Percentiles rank a stretch among this genome's conserved stretches.
Conservation (phyloP, 2,888 invertebrate genomes). For the Scaptomyza reducta region DNA sequence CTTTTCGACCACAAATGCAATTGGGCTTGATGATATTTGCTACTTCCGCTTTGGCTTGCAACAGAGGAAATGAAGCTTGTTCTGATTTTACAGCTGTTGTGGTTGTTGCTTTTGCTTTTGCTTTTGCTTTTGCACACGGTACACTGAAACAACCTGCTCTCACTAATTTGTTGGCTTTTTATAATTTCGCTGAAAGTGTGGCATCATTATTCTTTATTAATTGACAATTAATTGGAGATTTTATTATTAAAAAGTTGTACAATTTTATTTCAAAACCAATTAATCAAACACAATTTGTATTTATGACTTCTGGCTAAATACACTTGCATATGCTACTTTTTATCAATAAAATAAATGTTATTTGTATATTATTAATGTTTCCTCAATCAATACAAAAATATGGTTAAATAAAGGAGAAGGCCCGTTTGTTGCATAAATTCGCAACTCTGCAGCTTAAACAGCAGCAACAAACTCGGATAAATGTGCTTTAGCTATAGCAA, state of each 20-base stretch:
- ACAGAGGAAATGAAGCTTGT: slow-evolving; percentile 70
- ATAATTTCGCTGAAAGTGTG: not conserved
- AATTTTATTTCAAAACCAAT: not conserved
- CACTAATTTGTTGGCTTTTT: slow-evolving; percentile 3
- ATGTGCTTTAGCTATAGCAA: too few relatives aligned
- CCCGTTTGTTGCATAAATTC: too few relatives aligned
- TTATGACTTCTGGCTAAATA: too few relatives aligned
- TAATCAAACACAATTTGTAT: too few relatives aligned
- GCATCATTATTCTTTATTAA: not conserved
- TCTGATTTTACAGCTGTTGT: slow-evolving; percentile 21
- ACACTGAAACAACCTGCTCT: slow-evolving; percentile 30
- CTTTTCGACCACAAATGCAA: slow-evolving; percentile 80
- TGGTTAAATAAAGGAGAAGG: too few relatives aligned
- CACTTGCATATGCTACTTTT: too few relatives aligned
- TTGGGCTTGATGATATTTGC: slow-evolving; percentile 81
- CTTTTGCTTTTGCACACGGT: slow-evolving; percentile 11
- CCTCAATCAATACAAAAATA: too few relatives aligned
- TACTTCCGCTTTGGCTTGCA: slow-evolving; percentile 70
- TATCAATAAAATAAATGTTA: too few relatives aligned
- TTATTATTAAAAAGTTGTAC: not conserved
- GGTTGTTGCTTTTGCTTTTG: too few relatives aligned
- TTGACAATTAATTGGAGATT: not conserved
- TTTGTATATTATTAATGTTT: too few relatives aligned
- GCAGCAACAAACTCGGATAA: too few relatives aligned
- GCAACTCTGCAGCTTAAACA: too few relatives aligned